Evolutionary conservation across 2,888 invertebrate genomes (phyloP), one percentile per base, ranked within the genome.

Genomic region (Venusia cambrica): DNA sequence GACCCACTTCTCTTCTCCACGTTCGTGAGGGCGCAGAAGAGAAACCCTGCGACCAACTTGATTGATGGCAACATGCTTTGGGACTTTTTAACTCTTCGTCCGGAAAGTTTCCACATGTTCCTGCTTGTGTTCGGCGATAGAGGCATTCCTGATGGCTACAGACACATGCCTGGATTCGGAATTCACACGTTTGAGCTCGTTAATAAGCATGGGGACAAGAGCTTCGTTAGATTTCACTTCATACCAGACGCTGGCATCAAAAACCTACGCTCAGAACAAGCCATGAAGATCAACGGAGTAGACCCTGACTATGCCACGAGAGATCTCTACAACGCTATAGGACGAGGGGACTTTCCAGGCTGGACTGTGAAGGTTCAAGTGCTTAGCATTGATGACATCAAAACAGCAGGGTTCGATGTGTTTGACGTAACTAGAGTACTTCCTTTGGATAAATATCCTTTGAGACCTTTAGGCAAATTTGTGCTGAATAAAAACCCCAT

Each of bases 111-210:
- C n/a, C 96, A 97, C 63, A 95, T 96, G 70, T 88, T 91, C 24
- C 84, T 93, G 73, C 90, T 96, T 64, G 80, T 97, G 43, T 97
- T 96, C 64, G 89, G 93, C 4, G 97, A 97, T 73, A 90, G 96
- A 52, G 97, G 97, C 5, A 94, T 94, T 38, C 97, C 97, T 0
- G 94, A 97, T 65, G 97, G 97, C 3, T 92, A 91, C 72, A 89
- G 96, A 9, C 92, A 93, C 68, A 97, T 97, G 97, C 94, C 97
- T 57, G 97, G 97, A 10, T 97, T 95, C 57, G 95, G 96, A 2
- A 94, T 94, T 0, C 97, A 97, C 67, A 95, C 97, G 0, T 97
- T 93, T 71, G 95, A 96, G 73, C 75, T 97, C 41, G 90, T 96
- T 5, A 97, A 97, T 71, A 87, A 81, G 3, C 73, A 90, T 3